Conservation (phyloP, 2,888 invertebrate genomes). For the Erebia epiphron region DNA sequence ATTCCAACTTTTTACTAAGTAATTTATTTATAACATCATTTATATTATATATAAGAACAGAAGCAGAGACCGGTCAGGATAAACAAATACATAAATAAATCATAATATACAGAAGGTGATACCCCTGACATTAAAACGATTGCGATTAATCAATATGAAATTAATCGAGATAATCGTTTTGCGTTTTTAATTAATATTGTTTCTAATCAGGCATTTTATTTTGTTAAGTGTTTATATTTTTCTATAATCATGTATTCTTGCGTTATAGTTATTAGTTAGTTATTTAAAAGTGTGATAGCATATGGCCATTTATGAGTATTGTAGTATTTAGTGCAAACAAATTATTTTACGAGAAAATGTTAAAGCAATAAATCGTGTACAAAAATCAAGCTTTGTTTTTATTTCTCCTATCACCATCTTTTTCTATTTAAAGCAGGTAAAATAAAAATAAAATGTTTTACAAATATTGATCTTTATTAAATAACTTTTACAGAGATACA, state of each 20-base stretch:
- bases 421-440: background rate
- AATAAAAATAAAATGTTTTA: background rate
- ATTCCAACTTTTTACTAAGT: too few relatives aligned
- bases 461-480: constrained; percentile 9
- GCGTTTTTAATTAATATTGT: constrained; percentile 4
- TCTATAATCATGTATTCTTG: constrained; percentile 16
- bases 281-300: constrained; percentile 62
- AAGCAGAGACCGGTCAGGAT: background rate
- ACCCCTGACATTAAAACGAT: background rate
- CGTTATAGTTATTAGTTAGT: constrained; percentile 20
- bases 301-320: constrained; percentile 75
- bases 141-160: background rate
- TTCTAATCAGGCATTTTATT: constrained; percentile 6
- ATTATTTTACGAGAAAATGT: constrained; percentile 44
- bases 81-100: background rate
- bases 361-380: constrained; percentile 46
- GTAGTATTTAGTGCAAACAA: constrained; percentile 47
- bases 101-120: background rate
- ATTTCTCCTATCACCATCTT: background rate
- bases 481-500: background rate
- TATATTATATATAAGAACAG: background rate
- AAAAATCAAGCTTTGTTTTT: constrained; percentile 12
- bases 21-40: too few relatives aligned
- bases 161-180: background rate
- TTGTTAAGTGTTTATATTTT: constrained; percentile 25